A percentile compares a stretch with the other conserved stretches of the same genome.
Evolutionary conservation across 2,113 vertebrate species (phyloP).

Genomic region (Cynoglossus semilaevis): DNA sequence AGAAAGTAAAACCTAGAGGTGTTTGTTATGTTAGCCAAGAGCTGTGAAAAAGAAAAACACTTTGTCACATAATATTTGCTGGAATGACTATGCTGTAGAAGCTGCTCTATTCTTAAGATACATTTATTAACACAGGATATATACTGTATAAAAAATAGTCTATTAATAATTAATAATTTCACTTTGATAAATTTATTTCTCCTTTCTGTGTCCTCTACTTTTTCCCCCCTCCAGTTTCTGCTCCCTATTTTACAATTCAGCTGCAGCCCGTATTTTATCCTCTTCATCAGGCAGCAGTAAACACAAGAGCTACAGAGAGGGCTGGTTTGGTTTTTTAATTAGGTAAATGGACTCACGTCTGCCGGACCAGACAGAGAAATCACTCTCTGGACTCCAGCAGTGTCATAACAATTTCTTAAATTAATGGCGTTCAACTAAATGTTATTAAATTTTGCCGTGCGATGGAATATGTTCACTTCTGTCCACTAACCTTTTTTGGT

Average conservation of each 20-base stretch:
- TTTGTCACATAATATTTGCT: too few species aligned
- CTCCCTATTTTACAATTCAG: conserved; percentile 36
- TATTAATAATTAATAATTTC: background rate
- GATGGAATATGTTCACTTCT: conserved; percentile 11
- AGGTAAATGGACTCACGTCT: conserved; percentile 65
- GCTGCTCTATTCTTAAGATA: too few species aligned
- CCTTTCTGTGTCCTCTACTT: conserved; percentile 38
- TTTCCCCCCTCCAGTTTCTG: conserved; percentile 17
- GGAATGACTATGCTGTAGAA: too few species aligned
- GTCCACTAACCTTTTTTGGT: conserved; percentile 28
- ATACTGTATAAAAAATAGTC: too few species aligned
- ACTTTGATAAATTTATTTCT: conserved; percentile 4
- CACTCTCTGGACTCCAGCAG: conserved; percentile 49
- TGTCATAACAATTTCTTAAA: conserved; percentile 58
- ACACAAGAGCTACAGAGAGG: conserved; percentile 38
- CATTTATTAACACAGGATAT: too few species aligned
- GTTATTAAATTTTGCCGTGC: conserved; percentile 53
- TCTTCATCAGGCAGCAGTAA: conserved; percentile 55
- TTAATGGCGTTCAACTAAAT: conserved; percentile 49
- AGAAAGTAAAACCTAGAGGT: too few species aligned
- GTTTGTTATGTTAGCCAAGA: too few species aligned
- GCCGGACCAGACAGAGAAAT: conserved; percentile 62
- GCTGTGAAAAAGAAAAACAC: too few species aligned
- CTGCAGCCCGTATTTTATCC: conserved; percentile 42
- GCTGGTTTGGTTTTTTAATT: conserved; percentile 65